A percentile compares a stretch with the other conserved stretches of the same genome.
These are phyloP conservation scores for Tolmerus cingulatus DNA, from an alignment of 2,888 invertebrate species.

Conservation along the genomic window DNA sequence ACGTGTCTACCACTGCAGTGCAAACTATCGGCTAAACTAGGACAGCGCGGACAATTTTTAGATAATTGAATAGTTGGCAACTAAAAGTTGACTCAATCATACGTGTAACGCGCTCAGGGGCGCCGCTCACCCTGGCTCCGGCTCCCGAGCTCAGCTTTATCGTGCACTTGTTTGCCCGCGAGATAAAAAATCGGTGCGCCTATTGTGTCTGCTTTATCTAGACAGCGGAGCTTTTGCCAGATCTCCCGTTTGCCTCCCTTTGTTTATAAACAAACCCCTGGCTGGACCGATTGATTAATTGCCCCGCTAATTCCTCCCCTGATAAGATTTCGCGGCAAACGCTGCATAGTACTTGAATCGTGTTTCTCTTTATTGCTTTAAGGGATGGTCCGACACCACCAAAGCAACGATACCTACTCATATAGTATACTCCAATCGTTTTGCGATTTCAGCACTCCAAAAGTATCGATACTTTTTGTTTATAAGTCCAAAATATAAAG, in stretches of 20 bases:
- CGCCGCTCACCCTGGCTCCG: no score
- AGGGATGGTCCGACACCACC: no score
- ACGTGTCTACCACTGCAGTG: background rate
- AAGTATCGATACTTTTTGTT: no score
- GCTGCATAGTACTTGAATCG: no score
- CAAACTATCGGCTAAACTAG: background rate
- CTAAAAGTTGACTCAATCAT: background rate
- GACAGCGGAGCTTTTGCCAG: background rate
- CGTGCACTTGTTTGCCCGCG: background rate
- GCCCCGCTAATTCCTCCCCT: background rate
- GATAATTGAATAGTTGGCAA: background rate
- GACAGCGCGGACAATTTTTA: background rate
- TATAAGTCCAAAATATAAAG: no score
- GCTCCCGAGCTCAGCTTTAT: background rate
- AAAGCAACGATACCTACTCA: no score
- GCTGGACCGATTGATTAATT: background rate
- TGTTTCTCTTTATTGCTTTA: no score
- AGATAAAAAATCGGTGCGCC: background rate
- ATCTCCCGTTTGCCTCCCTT: background rate
- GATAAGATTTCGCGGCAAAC: background rate
- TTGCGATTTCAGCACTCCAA: no score
- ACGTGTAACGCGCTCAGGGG: background rate
- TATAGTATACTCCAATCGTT: no score
- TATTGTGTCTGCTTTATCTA: background rate
- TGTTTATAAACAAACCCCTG: background rate